phyloP scores from a whole-genome alignment of 2,888 invertebrate genomes.

The Ctena decussata region DNA sequence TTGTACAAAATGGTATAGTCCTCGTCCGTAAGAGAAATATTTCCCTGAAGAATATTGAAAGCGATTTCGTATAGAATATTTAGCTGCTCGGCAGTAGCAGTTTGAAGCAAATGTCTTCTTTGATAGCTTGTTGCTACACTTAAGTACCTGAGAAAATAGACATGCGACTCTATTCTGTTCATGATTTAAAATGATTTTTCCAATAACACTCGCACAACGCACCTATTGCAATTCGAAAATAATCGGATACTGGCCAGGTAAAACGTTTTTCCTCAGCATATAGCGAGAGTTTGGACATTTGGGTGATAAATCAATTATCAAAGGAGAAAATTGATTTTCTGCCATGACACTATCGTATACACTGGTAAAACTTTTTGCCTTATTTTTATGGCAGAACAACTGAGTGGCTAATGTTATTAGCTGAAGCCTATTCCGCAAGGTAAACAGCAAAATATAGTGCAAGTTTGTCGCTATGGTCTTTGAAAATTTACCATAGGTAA shows the following conservation, averaged over 20 bases:
- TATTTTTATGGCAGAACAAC: constrained; percentile 13
- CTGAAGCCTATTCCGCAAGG: constrained; percentile 10
- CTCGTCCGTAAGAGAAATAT: constrained; percentile 1
- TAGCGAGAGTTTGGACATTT: not conserved
- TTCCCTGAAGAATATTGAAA: constrained; percentile 2
- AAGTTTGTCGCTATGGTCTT: constrained; percentile 18
- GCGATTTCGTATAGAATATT: not conserved
- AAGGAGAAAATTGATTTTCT: not conserved
- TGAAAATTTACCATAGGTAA: not conserved
- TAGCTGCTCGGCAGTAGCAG: constrained; percentile 8
- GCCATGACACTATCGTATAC: constrained; percentile 15
- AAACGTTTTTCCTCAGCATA: constrained; percentile 1
- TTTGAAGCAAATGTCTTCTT: too few relatives aligned
- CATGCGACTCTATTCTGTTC: not conserved
- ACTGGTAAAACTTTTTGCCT: constrained; percentile 4
- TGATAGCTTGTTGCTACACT: not conserved
- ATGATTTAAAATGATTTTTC: not conserved
- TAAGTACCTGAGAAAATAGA: constrained; percentile 1
- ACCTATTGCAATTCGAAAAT: constrained; percentile 9
- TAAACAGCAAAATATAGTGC: too few relatives aligned
- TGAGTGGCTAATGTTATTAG: constrained; percentile 4
- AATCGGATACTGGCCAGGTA: constrained; percentile 13
- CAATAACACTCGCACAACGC: not conserved
- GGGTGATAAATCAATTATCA: constrained; percentile 10
- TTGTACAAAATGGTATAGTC: not conserved